A percentile compares a stretch with the other conserved stretches of the same genome.
These are phyloP conservation scores for Sinocyclocheilus grahami DNA, from an alignment of 2,113 vertebrate species.

Conservation along the genomic window DNA sequence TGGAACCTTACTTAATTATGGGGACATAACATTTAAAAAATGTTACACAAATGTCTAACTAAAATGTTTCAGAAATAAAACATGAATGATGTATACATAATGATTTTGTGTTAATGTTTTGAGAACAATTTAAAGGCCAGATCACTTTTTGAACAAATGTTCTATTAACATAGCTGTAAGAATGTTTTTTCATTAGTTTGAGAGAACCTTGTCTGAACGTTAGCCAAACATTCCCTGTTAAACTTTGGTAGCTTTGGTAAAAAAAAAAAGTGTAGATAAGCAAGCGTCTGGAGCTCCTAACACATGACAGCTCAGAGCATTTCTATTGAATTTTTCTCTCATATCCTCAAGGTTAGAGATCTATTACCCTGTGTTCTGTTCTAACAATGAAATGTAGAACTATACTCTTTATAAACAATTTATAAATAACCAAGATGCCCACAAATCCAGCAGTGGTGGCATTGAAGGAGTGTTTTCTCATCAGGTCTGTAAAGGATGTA, in stretches of 20 bases:
- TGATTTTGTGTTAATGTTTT: too few relatives aligned
- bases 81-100: too few relatives aligned
- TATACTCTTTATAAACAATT: slow-evolving; percentile 1
- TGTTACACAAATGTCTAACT: too few relatives aligned
- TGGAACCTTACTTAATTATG: too few relatives aligned
- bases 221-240: background rate
- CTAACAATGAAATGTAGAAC: background rate
- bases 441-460: background rate
- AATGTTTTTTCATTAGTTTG: too few relatives aligned
- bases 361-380: background rate
- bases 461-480: background rate
- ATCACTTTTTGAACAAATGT: too few relatives aligned
- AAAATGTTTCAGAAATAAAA: too few relatives aligned
- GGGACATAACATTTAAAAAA: too few relatives aligned
- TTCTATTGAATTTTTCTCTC: slow-evolving; percentile 22
- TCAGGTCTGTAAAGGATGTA: too few relatives aligned
- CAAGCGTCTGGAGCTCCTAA: background rate
- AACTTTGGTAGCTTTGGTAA: background rate
- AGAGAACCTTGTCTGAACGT: too few relatives aligned
- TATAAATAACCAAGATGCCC: background rate
- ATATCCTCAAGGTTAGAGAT: slow-evolving; percentile 38
- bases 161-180: too few relatives aligned
- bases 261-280: background rate
- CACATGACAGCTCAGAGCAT: background rate
- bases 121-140: too few relatives aligned